Evolutionary conservation across 2,797 vertebrate genomes (phyloP), one percentile per base, ranked within the genome.

Genomic region (Gymnothorax reevesii): DNA sequence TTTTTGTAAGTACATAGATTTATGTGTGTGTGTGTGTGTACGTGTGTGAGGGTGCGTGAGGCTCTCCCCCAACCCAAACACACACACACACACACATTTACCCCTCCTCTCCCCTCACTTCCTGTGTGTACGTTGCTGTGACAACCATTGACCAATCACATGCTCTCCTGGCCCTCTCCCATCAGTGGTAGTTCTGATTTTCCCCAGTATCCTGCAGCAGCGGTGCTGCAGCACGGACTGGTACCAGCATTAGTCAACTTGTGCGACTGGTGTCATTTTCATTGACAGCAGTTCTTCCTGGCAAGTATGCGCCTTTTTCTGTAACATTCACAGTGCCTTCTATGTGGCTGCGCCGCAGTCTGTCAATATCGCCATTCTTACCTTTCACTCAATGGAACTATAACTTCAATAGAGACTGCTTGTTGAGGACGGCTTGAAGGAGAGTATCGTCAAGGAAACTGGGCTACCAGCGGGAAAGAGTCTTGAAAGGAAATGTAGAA

Each of bases 61-160:
- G n/a, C n/a, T n/a, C n/a, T n/a, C 86, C 57, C 49, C 64, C 25
- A 33, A 79, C 20, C n/a, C 57, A 42, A 1, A 42, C 33, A 42
- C 33, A 42, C 33, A 42, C 33, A 42, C 33, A 42, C 87, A 82
- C 55, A 20, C 69, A 82, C 69, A 89, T 82, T 25, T 6, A 84
- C 83, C 83, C 85, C 88, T 84, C 87, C 89, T 73, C 89, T 92
- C 90, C 88, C 89, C 89, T 88, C 87, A 87, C 88, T 83, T 85
- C 64, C 86, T 91, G 66, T 89, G 82, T 86, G 86, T 83, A 57
- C 77, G 86, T 69, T 83, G 73, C 89, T 91, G 85, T 88, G 92
- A 88, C 91, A 89, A 90, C 89, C 88, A 20, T 57, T 92, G 88
- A 88, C 86, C 66, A 66, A 84, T 83, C 83, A 60, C 69, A 49